A percentile compares a stretch with the other conserved stretches of the same genome.
phyloP scores from a whole-genome alignment of 2,113 vertebrate species.

The Xiphophorus maculatus region DNA sequence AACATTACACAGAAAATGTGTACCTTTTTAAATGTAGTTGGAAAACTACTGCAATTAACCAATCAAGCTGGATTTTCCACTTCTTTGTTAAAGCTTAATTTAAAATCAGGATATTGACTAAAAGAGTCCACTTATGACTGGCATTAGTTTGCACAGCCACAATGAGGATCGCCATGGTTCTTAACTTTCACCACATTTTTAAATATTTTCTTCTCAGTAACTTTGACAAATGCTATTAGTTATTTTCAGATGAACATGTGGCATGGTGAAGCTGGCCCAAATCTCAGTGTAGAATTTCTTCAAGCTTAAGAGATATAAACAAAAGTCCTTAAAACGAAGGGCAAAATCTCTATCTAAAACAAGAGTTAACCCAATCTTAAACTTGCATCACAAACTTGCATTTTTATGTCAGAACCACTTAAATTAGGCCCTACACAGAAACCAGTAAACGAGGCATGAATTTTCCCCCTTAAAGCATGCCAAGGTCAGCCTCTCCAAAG shows the following conservation, averaged over 20 bases:
- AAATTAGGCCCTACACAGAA: conserved; percentile 48
- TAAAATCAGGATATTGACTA: neutral
- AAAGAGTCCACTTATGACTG: neutral
- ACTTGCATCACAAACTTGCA: conserved; percentile 37
- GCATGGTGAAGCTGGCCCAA: neutral
- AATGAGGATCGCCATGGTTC: neutral
- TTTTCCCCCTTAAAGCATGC: conserved; percentile 39
- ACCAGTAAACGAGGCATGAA: conserved; percentile 59
- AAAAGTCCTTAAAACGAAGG: conserved; percentile 11
- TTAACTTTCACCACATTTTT: neutral
- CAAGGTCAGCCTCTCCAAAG: conserved; percentile 66
- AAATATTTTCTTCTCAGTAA: neutral
- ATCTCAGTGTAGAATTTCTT: conserved; percentile 19
- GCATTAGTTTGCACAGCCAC: neutral
- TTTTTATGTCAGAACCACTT: conserved; percentile 46
- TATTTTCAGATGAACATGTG: conserved; percentile 24
- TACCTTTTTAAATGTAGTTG: too few species aligned
- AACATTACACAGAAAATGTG: too few species aligned
- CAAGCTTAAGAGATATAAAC: conserved; percentile 10
- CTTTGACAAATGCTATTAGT: neutral
- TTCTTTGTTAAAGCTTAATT: neutral
- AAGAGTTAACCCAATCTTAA: conserved; percentile 24
- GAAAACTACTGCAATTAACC: too few species aligned
- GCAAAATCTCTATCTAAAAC: conserved; percentile 12
- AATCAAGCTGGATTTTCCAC: too few species aligned